Percentiles rank a stretch among this genome's conserved stretches.
These are phyloP conservation scores for Mactromeris polynyma DNA, from an alignment of 2,888 invertebrate species.

Conservation along the genomic window DNA sequence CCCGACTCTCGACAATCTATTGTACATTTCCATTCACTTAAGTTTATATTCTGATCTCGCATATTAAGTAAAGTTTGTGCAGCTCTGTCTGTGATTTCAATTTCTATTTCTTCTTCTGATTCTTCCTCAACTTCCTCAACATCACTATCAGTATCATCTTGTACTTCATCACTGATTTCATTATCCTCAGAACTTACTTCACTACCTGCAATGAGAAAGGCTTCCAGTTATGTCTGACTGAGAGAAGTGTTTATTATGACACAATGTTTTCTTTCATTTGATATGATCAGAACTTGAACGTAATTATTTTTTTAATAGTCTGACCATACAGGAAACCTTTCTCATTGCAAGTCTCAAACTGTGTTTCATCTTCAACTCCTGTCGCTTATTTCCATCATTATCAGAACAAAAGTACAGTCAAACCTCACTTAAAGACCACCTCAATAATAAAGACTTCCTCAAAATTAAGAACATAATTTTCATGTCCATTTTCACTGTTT, in stretches of 20 bases:
- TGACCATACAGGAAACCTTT: constrained; percentile 33
- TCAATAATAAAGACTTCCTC: no score
- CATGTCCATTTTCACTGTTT: no score
- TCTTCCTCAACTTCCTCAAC: constrained; percentile 55
- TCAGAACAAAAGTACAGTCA: no score
- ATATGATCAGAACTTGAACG: neutral
- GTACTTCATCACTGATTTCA: constrained; percentile 37
- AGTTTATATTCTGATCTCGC: constrained; percentile 55
- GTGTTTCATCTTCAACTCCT: neutral
- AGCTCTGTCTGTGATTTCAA: constrained; percentile 60
- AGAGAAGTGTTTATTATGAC: neutral
- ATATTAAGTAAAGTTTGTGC: constrained; percentile 64
- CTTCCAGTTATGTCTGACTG: constrained; percentile 23
- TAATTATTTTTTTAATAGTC: neutral
- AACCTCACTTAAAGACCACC: no score
- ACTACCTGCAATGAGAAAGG: constrained; percentile 69
- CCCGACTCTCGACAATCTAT: constrained; percentile 24
- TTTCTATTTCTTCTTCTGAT: constrained; percentile 51
- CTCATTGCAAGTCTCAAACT: constrained; percentile 16
- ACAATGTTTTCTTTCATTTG: neutral
- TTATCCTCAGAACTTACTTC: constrained; percentile 29
- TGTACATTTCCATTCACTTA: constrained; percentile 19
- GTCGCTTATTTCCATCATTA: neutral
- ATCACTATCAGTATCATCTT: constrained; percentile 56
- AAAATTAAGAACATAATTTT: no score